These are phyloP conservation scores for Alethe diademata DNA, from an alignment of 2,113 vertebrate species.

Conservation along the genomic window DNA sequence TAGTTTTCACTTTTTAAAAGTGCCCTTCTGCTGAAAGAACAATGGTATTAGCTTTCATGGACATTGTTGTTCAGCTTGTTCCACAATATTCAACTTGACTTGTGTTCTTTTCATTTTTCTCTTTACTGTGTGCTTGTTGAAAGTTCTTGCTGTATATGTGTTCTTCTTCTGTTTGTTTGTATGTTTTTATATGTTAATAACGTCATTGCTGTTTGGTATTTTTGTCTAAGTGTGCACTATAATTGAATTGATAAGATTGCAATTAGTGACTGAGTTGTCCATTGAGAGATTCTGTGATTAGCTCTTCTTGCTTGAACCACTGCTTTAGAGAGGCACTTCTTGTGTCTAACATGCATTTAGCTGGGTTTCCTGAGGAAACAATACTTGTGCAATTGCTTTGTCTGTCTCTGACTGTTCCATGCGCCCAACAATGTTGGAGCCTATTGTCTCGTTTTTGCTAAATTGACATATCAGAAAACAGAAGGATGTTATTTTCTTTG, in stretches of 20 bases:
- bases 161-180: neutral
- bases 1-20: neutral
- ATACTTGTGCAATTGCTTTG: neutral
- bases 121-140: neutral
- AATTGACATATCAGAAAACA: neutral
- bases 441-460: neutral
- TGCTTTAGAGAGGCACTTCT: slow-evolving; percentile 1
- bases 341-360: neutral
- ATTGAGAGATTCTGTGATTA: neutral
- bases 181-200: neutral
- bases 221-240: neutral
- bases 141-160: neutral
- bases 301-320: slow-evolving; percentile 20
- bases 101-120: neutral
- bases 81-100: neutral
- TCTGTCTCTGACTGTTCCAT: neutral
- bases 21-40: neutral
- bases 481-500: neutral
- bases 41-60: neutral
- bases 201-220: neutral
- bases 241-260: neutral
- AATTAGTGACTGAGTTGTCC: neutral
- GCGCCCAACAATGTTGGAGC: neutral
- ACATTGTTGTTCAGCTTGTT: neutral
- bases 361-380: neutral